Conservation (phyloP, 2,888 invertebrate genomes). For the Oxytorus armatus region DNA sequence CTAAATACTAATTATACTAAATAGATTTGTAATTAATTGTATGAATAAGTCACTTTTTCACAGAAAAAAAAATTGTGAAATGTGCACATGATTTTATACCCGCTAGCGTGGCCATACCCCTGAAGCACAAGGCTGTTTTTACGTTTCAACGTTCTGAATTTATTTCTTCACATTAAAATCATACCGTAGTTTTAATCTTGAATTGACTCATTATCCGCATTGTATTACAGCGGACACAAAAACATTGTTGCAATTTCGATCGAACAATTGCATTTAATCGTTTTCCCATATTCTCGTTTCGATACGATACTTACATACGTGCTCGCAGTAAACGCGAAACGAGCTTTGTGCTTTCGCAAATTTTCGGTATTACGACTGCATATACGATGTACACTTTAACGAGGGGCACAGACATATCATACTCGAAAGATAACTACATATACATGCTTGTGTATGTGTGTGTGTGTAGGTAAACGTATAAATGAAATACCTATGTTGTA, state of each 20-base stretch:
- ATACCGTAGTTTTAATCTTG: no score
- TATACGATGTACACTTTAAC: constrained; percentile 42
- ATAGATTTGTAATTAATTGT: no score
- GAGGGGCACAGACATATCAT: constrained; percentile 24
- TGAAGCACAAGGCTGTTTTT: no score
- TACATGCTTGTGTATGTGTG: neutral
- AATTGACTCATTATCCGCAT: neutral
- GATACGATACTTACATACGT: constrained; percentile 28
- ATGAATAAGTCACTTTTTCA: no score
- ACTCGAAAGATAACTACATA: constrained; percentile 4
- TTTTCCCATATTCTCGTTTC: neutral
- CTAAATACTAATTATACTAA: no score
- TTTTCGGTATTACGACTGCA: constrained; percentile 28
- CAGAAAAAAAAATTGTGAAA: no score
- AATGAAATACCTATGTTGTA: neutral
- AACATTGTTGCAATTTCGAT: constrained; percentile 15
- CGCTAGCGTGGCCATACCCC: no score
- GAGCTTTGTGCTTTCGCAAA: constrained; percentile 31
- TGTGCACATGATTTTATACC: no score
- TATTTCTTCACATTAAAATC: no score
- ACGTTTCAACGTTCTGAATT: no score
- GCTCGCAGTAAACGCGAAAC: constrained; percentile 21
- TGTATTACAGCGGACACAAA: constrained; percentile 12
- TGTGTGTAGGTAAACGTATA: neutral
- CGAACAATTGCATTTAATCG: constrained; percentile 43